Percentiles rank a stretch among this genome's conserved stretches.
phyloP scores from a whole-genome alignment of 2,113 vertebrate genomes.

The Dryoscopus gambensis region DNA sequence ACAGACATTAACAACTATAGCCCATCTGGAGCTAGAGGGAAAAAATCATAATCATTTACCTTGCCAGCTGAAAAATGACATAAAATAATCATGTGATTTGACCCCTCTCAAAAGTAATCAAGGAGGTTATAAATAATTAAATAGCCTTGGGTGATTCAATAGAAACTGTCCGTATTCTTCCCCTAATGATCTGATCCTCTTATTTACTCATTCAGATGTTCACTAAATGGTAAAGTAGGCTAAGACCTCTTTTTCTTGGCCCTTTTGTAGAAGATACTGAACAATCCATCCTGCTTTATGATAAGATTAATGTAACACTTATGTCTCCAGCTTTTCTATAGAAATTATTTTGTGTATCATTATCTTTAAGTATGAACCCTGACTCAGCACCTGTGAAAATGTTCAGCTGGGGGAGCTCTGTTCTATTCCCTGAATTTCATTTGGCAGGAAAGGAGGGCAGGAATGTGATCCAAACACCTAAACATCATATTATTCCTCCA shows the following conservation, averaged over 20 bases:
- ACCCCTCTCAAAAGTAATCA: constrained; percentile 57
- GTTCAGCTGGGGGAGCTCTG: neutral
- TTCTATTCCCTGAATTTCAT: neutral
- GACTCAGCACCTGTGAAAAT: neutral
- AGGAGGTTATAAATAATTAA: constrained; percentile 58
- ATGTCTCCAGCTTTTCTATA: neutral
- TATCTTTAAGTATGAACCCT: neutral
- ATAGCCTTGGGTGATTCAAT: constrained; percentile 9
- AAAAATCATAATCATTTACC: constrained; percentile 34
- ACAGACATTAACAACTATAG: constrained; percentile 42
- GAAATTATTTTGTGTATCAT: neutral
- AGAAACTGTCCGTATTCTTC: constrained; percentile 3
- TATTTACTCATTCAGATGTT: neutral
- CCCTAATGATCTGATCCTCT: neutral
- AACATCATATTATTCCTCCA: neutral
- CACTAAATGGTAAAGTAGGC: neutral
- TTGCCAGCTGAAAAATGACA: constrained; percentile 54
- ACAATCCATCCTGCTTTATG: neutral
- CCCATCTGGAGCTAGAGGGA: constrained; percentile 32
- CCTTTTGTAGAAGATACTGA: neutral
- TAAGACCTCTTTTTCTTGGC: neutral
- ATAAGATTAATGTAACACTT: neutral
- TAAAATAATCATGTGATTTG: constrained; percentile 53
- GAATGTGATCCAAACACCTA: neutral
- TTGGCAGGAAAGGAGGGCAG: neutral